Percentiles rank a stretch among this genome's conserved stretches.
Evolutionary conservation across 2,888 invertebrate species (phyloP).

Genomic region (Cheilosia vernalis): DNA sequence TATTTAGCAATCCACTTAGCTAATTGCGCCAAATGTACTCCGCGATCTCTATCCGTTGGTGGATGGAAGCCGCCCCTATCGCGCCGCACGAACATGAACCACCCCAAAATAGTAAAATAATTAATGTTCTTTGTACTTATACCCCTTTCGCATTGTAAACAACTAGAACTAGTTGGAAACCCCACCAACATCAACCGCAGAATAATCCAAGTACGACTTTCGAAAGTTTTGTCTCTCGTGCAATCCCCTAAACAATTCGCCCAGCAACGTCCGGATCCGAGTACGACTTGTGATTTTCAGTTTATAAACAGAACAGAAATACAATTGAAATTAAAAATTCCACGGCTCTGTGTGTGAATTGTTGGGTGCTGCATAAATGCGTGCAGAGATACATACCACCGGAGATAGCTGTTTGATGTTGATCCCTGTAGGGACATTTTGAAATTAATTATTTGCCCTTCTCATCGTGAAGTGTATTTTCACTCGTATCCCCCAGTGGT

Average conservation of each 20-base stretch:
- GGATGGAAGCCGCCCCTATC: constrained; percentile 1
- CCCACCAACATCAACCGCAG: constrained; percentile 46
- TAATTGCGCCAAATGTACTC: constrained; percentile 73
- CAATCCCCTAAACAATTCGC: constrained; percentile 31
- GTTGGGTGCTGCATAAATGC: constrained; percentile 1
- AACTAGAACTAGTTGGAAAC: constrained; percentile 6
- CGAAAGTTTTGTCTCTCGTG: constrained; percentile 57
- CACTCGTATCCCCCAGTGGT: neutral
- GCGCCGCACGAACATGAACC: constrained; percentile 28
- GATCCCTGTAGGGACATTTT: constrained; percentile 39
- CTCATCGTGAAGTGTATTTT: neutral
- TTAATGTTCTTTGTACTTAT: constrained; percentile 53
- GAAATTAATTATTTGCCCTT: constrained; percentile 60
- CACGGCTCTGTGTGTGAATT: constrained; percentile 25
- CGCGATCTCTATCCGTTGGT: constrained; percentile 44
- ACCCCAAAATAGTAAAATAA: constrained; percentile 67
- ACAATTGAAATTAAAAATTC: constrained; percentile 64
- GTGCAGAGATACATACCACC: neutral
- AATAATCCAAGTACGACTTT: constrained; percentile 54
- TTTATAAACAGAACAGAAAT: constrained; percentile 49
- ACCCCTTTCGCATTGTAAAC: constrained; percentile 7
- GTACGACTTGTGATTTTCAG: constrained; percentile 58
- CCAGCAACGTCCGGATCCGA: neutral
- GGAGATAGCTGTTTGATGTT: constrained; percentile 31
- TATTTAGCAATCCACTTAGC: constrained; percentile 65